Evolutionary conservation across 2,113 vertebrate species (phyloP).

Genomic region (Hystrix cristata): DNA sequence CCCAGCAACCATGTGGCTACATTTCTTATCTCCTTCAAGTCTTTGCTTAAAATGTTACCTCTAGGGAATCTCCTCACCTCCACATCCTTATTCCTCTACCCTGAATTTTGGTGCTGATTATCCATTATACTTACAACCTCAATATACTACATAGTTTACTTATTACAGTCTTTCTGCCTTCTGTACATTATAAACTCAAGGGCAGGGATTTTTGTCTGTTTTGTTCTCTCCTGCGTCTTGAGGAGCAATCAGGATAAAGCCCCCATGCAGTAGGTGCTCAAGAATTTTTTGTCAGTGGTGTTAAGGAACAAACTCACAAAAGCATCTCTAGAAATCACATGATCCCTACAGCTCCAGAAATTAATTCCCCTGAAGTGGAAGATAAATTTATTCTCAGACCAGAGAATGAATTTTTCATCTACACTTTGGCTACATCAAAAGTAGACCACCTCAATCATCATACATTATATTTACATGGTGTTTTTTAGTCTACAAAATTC

Average conservation of each 20-base stretch:
- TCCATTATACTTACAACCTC: not conserved
- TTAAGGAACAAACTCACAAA: not conserved
- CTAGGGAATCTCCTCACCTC: not conserved
- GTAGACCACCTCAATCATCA: not conserved
- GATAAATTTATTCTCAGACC: constrained; percentile 34
- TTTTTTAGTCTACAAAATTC: not conserved
- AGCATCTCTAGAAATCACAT: not conserved
- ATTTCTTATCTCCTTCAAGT: not conserved
- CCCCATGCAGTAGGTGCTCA: not conserved
- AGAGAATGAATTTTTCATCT: not conserved
- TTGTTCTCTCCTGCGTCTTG: not conserved
- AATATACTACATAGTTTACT: not conserved
- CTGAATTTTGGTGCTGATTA: not conserved
- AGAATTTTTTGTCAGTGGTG: not conserved
- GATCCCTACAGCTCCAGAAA: not conserved
- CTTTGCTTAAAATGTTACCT: not conserved
- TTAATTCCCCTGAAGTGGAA: constrained; percentile 5
- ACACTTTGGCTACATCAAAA: constrained; percentile 15
- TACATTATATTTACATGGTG: not conserved
- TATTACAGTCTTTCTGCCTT: not conserved
- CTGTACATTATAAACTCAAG: not conserved
- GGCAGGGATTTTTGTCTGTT: not conserved
- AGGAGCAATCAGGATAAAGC: not conserved
- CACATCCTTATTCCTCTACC: not conserved
- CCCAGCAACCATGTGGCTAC: not conserved